A percentile compares a stretch with the other conserved stretches of the same genome.
phyloP scores from a whole-genome alignment of 2,113 vertebrate genomes.

The Lagopus muta region DNA sequence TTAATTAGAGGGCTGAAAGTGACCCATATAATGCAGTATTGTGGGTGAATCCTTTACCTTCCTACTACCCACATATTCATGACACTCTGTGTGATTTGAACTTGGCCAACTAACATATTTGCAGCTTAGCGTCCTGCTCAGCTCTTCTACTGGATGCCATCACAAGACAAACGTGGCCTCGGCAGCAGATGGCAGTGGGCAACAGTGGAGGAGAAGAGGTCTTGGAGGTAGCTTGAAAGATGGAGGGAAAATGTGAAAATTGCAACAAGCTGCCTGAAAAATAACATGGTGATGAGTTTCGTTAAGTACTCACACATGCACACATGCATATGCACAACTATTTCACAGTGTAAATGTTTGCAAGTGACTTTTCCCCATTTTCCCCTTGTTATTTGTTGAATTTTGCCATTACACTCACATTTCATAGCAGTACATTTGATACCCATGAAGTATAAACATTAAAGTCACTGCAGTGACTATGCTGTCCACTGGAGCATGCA shows the following conservation, averaged over 20 bases:
- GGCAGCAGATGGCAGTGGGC: not conserved
- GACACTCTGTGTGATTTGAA: not conserved
- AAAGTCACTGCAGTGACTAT: not conserved
- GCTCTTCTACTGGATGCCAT: fast-evolving
- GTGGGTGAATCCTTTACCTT: not conserved
- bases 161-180: not conserved
- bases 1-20: not conserved
- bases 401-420: not conserved
- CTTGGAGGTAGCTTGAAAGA: constrained; percentile 1
- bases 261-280: constrained; percentile 2
- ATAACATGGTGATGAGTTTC: not conserved
- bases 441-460: not conserved
- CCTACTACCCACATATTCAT: not conserved
- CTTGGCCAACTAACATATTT: not conserved
- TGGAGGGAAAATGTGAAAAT: not conserved
- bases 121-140: not conserved
- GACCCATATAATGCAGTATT: not conserved
- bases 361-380: not conserved
- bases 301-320: constrained; percentile 16
- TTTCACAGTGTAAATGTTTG: constrained; percentile 32
- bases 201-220: not conserved
- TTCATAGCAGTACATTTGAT: not conserved
- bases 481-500: not conserved
- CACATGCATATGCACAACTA: constrained; percentile 38
- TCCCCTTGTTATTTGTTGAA: not conserved